These are phyloP conservation scores for Pogonocichla stellata DNA, from an alignment of 2,113 vertebrate species.

Conservation along the genomic window DNA sequence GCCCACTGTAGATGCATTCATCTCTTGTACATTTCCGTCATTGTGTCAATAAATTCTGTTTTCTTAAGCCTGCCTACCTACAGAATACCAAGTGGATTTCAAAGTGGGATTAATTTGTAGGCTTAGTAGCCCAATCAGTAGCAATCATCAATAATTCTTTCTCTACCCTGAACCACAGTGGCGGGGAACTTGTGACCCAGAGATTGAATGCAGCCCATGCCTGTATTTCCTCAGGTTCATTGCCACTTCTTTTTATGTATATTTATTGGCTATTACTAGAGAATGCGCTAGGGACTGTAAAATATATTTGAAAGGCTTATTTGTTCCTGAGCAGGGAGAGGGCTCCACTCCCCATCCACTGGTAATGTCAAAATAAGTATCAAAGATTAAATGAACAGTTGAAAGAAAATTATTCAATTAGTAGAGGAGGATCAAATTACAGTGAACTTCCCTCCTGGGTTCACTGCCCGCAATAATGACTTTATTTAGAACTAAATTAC, in stretches of 20 bases:
- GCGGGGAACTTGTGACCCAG: background rate
- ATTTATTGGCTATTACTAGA: background rate
- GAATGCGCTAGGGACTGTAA: background rate
- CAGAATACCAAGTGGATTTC: background rate
- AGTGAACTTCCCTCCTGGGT: background rate
- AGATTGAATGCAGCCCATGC: background rate
- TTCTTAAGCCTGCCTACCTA: background rate
- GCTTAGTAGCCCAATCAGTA: background rate
- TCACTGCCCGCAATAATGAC: background rate
- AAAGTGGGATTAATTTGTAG: background rate
- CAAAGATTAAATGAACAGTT: background rate
- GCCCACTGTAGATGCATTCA: background rate
- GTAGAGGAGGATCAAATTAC: background rate
- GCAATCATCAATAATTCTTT: background rate
- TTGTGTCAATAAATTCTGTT: accelerated
- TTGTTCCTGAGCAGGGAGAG: background rate
- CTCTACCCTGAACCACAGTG: background rate
- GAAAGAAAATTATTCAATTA: background rate
- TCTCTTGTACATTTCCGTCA: background rate
- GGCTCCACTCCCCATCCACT: background rate
- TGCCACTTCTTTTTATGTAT: background rate
- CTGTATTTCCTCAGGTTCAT: background rate
- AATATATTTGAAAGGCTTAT: background rate
- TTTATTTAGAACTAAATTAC: background rate
- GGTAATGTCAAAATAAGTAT: background rate